Conservation (phyloP, 2,888 invertebrate genomes). For the Troilus luridus region DNA sequence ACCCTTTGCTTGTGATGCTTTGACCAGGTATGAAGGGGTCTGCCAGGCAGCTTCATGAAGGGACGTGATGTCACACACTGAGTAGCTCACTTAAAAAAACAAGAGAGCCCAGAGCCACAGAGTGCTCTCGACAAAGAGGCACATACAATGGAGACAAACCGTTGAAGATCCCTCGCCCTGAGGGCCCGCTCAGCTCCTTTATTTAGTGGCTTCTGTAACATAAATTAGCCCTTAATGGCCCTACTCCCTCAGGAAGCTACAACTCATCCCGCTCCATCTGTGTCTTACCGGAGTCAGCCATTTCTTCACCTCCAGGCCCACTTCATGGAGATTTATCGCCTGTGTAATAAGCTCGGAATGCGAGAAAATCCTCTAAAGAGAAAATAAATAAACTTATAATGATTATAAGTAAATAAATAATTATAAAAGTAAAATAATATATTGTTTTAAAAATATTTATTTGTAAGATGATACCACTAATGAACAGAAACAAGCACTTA, state of each 20-base stretch:
- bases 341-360: neutral
- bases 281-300: neutral
- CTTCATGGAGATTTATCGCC: neutral
- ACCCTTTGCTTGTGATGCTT: no score
- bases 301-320: neutral
- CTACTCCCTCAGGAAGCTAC: neutral
- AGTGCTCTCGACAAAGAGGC: neutral
- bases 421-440: no score
- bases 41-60: neutral
- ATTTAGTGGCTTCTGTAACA: neutral
- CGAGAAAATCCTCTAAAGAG: neutral
- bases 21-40: neutral
- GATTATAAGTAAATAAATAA: no score
- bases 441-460: no score
- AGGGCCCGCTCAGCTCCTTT: neutral
- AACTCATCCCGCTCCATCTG: conserved; percentile 9
- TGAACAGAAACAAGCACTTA: no score
- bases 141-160: neutral
- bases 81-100: conserved; percentile 39
- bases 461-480: no score
- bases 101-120: neutral
- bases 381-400: no score
- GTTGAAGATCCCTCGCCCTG: neutral
- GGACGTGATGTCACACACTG: neutral
- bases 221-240: conserved; percentile 8